A percentile compares a stretch with the other conserved stretches of the same genome.
These are phyloP conservation scores for Eurytemora carolleeae DNA, from an alignment of 1,140 invertebrate species.

Conservation along the genomic window DNA sequence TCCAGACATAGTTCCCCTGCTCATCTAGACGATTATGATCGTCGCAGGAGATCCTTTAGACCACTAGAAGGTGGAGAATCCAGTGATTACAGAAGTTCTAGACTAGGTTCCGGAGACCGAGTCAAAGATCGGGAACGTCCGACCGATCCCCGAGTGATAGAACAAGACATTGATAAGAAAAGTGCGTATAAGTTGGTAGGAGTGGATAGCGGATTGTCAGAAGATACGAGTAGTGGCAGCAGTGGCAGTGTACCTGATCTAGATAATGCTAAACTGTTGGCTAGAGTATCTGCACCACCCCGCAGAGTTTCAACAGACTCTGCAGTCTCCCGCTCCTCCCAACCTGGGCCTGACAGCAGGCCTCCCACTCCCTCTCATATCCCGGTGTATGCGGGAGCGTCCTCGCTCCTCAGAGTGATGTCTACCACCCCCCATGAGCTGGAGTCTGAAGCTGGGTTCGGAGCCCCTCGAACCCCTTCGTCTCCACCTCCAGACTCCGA, in stretches of 20 bases:
- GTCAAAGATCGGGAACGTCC: neutral
- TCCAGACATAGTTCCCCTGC: neutral
- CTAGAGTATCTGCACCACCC: neutral
- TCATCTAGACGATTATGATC: neutral
- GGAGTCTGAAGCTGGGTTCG: neutral
- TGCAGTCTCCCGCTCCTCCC: neutral
- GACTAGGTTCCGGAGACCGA: neutral
- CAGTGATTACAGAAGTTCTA: neutral
- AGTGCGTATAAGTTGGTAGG: neutral
- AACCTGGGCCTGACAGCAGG: neutral
- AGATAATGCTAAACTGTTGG: neutral
- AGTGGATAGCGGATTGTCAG: neutral
- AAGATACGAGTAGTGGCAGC: neutral
- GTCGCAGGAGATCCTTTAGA: neutral
- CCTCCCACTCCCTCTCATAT: neutral
- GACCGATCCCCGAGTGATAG: neutral
- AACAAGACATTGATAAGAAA: neutral
- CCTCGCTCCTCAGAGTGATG: neutral
- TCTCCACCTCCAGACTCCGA: neutral
- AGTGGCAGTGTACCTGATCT: neutral
- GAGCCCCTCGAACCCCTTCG: neutral
- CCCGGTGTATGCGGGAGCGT: neutral
- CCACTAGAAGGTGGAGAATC: neutral
- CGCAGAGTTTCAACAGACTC: neutral
- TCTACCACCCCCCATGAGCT: no score